Percentiles rank a stretch among this genome's conserved stretches.
Evolutionary conservation across 2,113 vertebrate species (phyloP).

Genomic region (Anhinga rufa): DNA sequence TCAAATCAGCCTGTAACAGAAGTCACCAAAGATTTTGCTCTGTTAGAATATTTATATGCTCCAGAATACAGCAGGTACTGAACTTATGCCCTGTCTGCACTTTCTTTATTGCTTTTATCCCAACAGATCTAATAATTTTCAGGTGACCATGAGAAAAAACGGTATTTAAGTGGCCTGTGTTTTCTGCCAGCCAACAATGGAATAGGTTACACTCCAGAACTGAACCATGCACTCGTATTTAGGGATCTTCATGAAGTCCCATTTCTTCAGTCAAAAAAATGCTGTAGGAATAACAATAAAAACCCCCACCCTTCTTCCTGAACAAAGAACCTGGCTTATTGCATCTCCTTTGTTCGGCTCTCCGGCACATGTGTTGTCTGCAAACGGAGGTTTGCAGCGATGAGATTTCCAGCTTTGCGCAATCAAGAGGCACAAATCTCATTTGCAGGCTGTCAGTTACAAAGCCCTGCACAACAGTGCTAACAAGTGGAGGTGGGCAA

Average conservation of each 20-base stretch:
- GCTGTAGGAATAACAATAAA: background rate
- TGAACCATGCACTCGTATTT: fast-evolving
- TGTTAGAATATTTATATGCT: background rate
- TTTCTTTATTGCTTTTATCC: background rate
- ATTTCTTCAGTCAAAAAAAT: background rate
- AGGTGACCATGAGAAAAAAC: background rate
- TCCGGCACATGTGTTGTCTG: background rate
- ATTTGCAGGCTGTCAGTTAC: background rate
- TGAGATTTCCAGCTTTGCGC: background rate
- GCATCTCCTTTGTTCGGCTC: background rate
- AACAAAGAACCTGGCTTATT: background rate
- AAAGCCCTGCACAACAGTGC: background rate
- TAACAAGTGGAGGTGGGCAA: background rate
- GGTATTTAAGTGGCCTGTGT: background rate
- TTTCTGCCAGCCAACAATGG: background rate
- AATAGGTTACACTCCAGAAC: background rate
- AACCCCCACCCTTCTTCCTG: background rate
- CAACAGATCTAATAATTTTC: background rate
- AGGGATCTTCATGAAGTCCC: background rate
- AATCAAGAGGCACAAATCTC: background rate
- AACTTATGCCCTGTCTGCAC: background rate
- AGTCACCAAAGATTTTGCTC: background rate
- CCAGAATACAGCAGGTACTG: background rate
- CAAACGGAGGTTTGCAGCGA: background rate
- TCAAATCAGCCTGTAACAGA: background rate